Percentiles rank a stretch among this genome's conserved stretches.
Evolutionary conservation across 2,888 invertebrate species (phyloP).

Genomic region (Caenorhabditis wallacei): DNA sequence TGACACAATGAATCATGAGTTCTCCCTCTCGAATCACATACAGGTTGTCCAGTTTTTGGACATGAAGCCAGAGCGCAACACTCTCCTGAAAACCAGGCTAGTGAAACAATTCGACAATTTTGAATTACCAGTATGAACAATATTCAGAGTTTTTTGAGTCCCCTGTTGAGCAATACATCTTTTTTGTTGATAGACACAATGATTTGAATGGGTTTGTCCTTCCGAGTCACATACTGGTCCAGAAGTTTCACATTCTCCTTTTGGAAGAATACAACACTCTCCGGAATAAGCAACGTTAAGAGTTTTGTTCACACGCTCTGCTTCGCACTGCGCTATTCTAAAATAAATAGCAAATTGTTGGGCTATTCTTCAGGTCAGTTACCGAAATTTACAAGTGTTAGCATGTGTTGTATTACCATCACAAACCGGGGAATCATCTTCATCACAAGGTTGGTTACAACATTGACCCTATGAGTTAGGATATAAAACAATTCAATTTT

Average conservation of each 20-base stretch:
- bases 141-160: constrained; percentile 66
- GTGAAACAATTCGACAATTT: neutral
- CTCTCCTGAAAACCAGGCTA: constrained; percentile 74
- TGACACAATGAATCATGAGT: constrained; percentile 77
- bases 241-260: constrained; percentile 66
- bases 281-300: constrained; percentile 72
- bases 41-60: constrained; percentile 70
- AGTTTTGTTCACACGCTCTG: constrained; percentile 67
- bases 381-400: constrained; percentile 71
- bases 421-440: constrained; percentile 74
- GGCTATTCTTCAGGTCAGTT: no score
- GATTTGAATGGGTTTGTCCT: constrained; percentile 72
- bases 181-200: constrained; percentile 77
- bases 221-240: constrained; percentile 77
- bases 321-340: constrained; percentile 78
- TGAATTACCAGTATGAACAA: constrained; percentile 72
- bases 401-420: constrained; percentile 70
- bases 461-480: constrained; percentile 68
- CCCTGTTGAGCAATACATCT: constrained; percentile 73
- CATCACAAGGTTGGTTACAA: constrained; percentile 70
- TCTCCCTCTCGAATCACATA: constrained; percentile 76
- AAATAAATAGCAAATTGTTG: constrained; percentile 23
- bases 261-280: constrained; percentile 71
- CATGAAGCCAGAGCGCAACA: constrained; percentile 76
- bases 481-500: neutral